phyloP scores from a whole-genome alignment of 2,113 vertebrate species.

The Atractosteus spatula region DNA sequence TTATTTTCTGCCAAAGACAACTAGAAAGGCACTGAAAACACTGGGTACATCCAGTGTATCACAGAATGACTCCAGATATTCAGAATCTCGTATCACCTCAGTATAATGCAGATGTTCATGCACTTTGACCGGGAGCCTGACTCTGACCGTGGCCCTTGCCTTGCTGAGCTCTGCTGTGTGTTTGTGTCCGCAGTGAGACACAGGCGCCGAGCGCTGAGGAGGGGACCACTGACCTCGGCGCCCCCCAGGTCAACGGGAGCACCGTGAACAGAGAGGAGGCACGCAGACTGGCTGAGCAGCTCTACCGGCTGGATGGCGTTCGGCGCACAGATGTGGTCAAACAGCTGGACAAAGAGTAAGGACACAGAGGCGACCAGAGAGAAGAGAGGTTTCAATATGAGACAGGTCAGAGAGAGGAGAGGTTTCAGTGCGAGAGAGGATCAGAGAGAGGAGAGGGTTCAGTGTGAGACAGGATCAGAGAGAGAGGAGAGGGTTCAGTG shows the following conservation, averaged over 20 bases:
- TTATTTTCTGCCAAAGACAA: too few species aligned
- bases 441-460: neutral
- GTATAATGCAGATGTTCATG: too few species aligned
- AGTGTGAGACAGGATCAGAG: neutral
- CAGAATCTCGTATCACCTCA: too few species aligned
- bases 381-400: neutral
- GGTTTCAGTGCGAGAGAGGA: neutral
- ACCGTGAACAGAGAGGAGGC: conserved; percentile 50
- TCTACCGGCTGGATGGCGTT: conserved; percentile 59
- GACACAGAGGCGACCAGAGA: neutral
- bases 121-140: too few species aligned
- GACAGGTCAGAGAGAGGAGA: neutral
- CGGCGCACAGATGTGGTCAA: conserved; percentile 64
- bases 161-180: too few species aligned
- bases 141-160: too few species aligned
- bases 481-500: too few species aligned
- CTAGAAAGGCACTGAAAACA: too few species aligned
- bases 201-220: conserved; percentile 1
- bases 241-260: conserved; percentile 36
- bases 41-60: too few species aligned
- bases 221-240: neutral
- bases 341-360: conserved; percentile 75
- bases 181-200: neutral
- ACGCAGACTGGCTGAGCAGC: conserved; percentile 53
- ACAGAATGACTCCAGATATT: too few species aligned